A percentile compares a stretch with the other conserved stretches of the same genome.
Evolutionary conservation across 2,888 invertebrate genomes (phyloP).

Genomic region (Pyrocoelia pectoralis): DNA sequence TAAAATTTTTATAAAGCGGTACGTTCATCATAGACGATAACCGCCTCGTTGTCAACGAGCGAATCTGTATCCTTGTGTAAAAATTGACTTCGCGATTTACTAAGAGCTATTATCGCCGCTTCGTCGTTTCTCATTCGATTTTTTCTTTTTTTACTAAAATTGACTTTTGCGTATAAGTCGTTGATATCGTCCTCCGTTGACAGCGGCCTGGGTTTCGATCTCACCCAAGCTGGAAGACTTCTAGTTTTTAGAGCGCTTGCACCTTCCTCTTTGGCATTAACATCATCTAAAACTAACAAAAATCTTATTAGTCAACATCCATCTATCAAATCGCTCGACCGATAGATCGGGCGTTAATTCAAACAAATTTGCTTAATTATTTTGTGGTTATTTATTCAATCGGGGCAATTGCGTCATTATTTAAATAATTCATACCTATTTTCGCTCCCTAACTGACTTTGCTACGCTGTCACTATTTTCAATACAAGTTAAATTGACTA

Average conservation of each 20-base stretch:
- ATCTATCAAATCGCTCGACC: too few relatives aligned
- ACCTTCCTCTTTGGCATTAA: constrained; percentile 60
- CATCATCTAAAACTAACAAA: constrained; percentile 73
- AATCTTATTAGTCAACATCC: too few relatives aligned
- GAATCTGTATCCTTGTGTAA: constrained; percentile 67
- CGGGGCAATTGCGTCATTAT: too few relatives aligned
- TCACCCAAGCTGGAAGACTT: constrained; percentile 76
- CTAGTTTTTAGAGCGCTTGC: constrained; percentile 66
- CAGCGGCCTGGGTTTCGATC: constrained; percentile 73
- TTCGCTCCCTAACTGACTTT: too few relatives aligned
- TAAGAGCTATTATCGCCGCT: constrained; percentile 80
- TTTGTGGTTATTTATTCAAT: too few relatives aligned
- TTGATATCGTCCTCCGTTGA: constrained; percentile 75
- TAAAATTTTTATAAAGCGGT: constrained; percentile 69
- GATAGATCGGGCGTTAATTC: too few relatives aligned
- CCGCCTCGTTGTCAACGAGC: constrained; percentile 79
- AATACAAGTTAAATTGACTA: too few relatives aligned
- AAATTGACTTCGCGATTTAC: constrained; percentile 75
- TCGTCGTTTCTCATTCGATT: constrained; percentile 84
- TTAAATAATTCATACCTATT: too few relatives aligned
- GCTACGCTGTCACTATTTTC: too few relatives aligned
- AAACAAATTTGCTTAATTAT: too few relatives aligned
- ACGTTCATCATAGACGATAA: constrained; percentile 83
- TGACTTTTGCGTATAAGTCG: constrained; percentile 76
- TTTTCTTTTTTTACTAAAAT: constrained; percentile 79